Conservation (phyloP, 2,888 invertebrate genomes). For the Trilocha varians region DNA sequence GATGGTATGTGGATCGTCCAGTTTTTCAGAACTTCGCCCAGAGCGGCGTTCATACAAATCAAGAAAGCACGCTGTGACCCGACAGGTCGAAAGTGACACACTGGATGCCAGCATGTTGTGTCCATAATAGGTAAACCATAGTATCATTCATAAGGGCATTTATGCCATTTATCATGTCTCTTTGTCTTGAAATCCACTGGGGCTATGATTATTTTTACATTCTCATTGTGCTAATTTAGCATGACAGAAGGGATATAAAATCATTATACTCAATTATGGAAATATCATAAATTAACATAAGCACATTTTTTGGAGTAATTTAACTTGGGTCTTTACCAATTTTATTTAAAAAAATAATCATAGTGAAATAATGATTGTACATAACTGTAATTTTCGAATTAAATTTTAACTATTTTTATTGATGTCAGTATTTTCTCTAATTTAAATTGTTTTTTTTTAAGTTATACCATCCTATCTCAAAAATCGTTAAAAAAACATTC, state of each 20-base stretch:
- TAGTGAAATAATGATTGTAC: background rate
- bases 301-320: background rate
- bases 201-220: slow-evolving; percentile 51
- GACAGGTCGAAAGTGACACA: slow-evolving; percentile 63
- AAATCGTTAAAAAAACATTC: background rate
- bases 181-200: slow-evolving; percentile 17
- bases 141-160: slow-evolving; percentile 69
- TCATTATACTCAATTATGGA: background rate
- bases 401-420: background rate
- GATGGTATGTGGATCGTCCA: slow-evolving; percentile 73
- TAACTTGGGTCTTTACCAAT: background rate
- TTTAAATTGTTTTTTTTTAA: no score
- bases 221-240: slow-evolving; percentile 9
- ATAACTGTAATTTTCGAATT: background rate
- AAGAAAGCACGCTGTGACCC: slow-evolving; percentile 56
- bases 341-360: background rate
- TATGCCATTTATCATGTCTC: slow-evolving; percentile 51
- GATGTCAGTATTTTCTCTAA: no score
- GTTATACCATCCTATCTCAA: no score
- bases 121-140: slow-evolving; percentile 70
- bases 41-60: slow-evolving; percentile 64
- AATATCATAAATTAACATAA: background rate
- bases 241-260: background rate
- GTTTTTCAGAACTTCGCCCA: slow-evolving; percentile 72
- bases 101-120: slow-evolving; percentile 66